These are phyloP conservation scores for Limnodromus scolopaceus DNA, from an alignment of 2,797 vertebrate genomes.

Conservation along the genomic window DNA sequence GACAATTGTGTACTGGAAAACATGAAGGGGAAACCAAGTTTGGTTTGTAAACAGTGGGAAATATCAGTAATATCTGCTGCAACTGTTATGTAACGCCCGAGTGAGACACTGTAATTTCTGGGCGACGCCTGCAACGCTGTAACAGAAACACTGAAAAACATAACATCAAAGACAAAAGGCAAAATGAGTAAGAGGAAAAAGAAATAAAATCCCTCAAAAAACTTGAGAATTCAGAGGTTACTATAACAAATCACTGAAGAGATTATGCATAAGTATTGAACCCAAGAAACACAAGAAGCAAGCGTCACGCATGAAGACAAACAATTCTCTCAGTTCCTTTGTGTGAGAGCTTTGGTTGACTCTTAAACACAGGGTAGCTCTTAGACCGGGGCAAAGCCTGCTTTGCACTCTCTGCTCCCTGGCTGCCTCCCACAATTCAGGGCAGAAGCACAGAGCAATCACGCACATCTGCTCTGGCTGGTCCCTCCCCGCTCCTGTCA, in stretches of 20 bases:
- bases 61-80: constrained; percentile 15
- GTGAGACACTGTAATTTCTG: neutral
- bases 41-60: constrained; percentile 27
- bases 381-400: neutral
- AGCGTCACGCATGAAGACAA: neutral
- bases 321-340: neutral
- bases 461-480: fast-evolving
- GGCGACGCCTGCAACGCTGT: fast-evolving
- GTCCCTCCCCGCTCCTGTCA: neutral
- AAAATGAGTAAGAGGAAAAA: neutral
- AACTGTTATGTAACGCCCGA: neutral
- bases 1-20: constrained; percentile 8
- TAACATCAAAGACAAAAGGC: neutral
- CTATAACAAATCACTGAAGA: neutral
- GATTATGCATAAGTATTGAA: neutral
- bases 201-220: neutral
- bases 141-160: neutral
- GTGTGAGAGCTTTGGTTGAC: neutral
- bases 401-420: neutral
- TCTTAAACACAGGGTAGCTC: neutral
- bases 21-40: neutral
- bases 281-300: neutral
- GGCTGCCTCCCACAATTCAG: neutral
- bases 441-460: neutral
- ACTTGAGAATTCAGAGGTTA: neutral